phyloP scores from a whole-genome alignment of 2,113 vertebrate species.

The Callopanchax toddi region DNA sequence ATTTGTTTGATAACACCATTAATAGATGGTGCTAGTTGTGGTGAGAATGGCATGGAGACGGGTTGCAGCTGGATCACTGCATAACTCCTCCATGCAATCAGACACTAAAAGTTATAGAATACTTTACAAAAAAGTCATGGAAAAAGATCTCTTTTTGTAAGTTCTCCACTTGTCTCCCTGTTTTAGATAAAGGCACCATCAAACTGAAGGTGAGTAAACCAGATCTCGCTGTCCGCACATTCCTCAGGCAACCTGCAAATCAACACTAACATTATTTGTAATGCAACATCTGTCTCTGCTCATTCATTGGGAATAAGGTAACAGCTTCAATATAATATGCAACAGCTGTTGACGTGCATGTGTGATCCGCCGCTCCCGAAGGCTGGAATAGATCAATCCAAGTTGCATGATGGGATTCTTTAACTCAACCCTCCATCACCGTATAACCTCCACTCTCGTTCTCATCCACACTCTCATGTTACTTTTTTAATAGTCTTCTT shows the following conservation, averaged over 20 bases:
- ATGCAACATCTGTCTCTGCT: conserved; percentile 74
- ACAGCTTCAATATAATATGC: conserved; percentile 72
- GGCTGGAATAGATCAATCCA: conserved; percentile 73
- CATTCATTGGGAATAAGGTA: conserved; percentile 77
- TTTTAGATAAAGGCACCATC: conserved; percentile 91
- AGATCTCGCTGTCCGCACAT: conserved; percentile 57
- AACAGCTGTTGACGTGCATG: conserved; percentile 77
- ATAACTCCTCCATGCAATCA: conserved; percentile 11
- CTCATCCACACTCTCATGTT: conserved; percentile 56
- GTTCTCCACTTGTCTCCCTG: conserved; percentile 23
- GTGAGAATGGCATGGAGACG: conserved; percentile 43
- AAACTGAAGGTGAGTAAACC: conserved; percentile 88
- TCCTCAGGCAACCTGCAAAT: conserved; percentile 70
- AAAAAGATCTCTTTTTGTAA: background rate
- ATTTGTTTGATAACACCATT: conserved; percentile 61
- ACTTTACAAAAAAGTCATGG: background rate
- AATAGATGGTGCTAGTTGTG: conserved; percentile 32
- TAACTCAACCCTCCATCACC: background rate
- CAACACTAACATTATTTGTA: conserved; percentile 72
- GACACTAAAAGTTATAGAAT: background rate
- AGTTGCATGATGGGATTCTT: conserved; percentile 59
- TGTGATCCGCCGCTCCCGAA: conserved; percentile 64
- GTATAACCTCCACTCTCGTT: conserved; percentile 55
- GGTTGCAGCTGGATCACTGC: conserved; percentile 46
- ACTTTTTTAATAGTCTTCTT: conserved; percentile 29